A percentile compares a stretch with the other conserved stretches of the same genome.
phyloP scores from a whole-genome alignment of 1,140 invertebrate species.

The Lucilia cuprina region DNA sequence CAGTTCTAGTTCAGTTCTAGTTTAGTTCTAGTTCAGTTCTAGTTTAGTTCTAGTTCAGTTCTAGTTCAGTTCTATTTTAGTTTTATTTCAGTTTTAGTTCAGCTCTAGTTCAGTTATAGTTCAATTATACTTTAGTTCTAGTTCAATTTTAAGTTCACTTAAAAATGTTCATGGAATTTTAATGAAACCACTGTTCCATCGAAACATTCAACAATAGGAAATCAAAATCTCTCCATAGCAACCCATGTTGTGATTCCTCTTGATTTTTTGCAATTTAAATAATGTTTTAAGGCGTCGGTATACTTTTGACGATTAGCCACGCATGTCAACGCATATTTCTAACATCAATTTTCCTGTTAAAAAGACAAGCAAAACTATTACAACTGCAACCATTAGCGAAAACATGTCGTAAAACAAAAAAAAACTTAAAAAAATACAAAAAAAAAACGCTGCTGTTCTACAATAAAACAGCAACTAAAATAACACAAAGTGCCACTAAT shows the following conservation, averaged over 20 bases:
- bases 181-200: too few relatives aligned
- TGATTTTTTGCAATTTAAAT: not conserved
- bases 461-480: not conserved
- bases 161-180: too few relatives aligned
- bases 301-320: slow-evolving; percentile 10
- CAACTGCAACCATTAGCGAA: not conserved
- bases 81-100: too few relatives aligned
- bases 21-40: too few relatives aligned
- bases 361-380: not conserved
- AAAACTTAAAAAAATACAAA: not conserved
- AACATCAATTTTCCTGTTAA: slow-evolving; percentile 11
- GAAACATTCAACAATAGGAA: too few relatives aligned
- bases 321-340: slow-evolving; percentile 14
- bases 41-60: too few relatives aligned
- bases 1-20: too few relatives aligned
- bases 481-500: not conserved
- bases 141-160: too few relatives aligned
- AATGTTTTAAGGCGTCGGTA: slow-evolving; percentile 1
- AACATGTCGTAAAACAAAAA: not conserved
- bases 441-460: not conserved
- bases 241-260: not conserved
- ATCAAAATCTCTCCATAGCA: not conserved
- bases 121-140: too few relatives aligned
- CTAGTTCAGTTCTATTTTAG: too few relatives aligned
- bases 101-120: too few relatives aligned